phyloP scores from a whole-genome alignment of 2,113 vertebrate species.

The Boulengeromyrus knoepffleri region DNA sequence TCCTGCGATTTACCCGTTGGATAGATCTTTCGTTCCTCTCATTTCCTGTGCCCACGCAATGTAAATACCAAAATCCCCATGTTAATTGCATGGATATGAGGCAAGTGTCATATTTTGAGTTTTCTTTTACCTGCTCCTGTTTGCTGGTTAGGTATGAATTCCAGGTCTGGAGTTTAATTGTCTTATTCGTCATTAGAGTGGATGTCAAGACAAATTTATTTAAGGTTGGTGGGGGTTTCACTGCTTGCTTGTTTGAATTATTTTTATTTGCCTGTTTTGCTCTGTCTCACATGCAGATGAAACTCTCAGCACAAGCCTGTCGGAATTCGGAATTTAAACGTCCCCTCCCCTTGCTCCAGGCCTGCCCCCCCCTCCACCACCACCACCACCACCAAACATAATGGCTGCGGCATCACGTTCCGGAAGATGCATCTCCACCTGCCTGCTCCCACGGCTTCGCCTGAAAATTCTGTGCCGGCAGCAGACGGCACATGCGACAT shows the following conservation, averaged over 20 bases:
- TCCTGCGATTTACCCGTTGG: background rate
- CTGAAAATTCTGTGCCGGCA: background rate
- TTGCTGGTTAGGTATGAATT: slow-evolving; percentile 45
- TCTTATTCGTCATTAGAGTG: slow-evolving; percentile 49
- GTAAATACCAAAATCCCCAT: slow-evolving; percentile 39
- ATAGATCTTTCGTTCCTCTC: background rate
- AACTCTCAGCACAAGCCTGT: background rate
- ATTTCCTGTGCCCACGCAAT: background rate
- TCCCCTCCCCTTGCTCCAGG: background rate
- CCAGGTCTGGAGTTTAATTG: slow-evolving; percentile 35
- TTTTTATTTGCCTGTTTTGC: slow-evolving; percentile 18
- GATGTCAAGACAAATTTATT: slow-evolving; percentile 51
- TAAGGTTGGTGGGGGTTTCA: slow-evolving; percentile 12
- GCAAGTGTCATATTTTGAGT: slow-evolving; percentile 15
- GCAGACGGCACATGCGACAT: background rate
- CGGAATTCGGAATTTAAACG: background rate
- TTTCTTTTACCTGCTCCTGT: background rate
- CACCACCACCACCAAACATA: background rate
- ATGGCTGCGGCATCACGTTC: background rate
- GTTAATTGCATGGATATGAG: slow-evolving; percentile 47
- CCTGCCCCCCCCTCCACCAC: background rate
- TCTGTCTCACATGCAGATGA: background rate
- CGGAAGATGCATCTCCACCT: background rate
- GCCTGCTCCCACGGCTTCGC: background rate
- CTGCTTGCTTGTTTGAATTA: background rate